Base-by-base conservation (phyloP, 2,888 invertebrate species). In the Galeopsomyia nigrocyanea region DNA sequence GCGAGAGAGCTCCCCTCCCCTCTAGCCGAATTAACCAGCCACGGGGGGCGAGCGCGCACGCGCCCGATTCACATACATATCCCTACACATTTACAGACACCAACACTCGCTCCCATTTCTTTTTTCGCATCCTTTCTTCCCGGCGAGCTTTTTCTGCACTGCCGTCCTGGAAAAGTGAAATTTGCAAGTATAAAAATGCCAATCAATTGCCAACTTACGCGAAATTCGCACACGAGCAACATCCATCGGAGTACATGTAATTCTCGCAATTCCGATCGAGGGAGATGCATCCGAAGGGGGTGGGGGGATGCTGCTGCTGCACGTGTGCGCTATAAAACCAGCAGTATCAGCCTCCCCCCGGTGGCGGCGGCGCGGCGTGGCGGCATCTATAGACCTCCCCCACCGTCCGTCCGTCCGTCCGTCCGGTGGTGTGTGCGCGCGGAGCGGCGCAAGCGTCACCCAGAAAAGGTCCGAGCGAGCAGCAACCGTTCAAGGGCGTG, bases 401-500 rank as follows among this genome's bases (percentile, higher is more conserved):
- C 31, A 17, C 58, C 19, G 17, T 21, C 3, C 13, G 26, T 13
- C 9, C 26, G 21, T 65, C 62, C 39, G 63, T 68, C 55, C 61
- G 22, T 53, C 19, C 64, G 55, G 50, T 70, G 17, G 47, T 46
- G 22, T 49, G 58, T 58, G 57, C 56, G 74, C 76, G 75, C 69
- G 63, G 57, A 73, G 76, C 65, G 68, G 82, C 82, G 82, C 82
- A 82, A 77, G 82, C 82, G 81, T 82, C 79, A 81, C 81, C 82
- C 80, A 80, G 81, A 82, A 82, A 39, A 70, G 22, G 19, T 47
- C 50, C 22, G 55, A 19, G 62, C 16, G 60, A 57, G 50, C 53
- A n/a, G 67, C 21, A 47, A 50, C 78, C 82, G 81, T 83, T 84
- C 83, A 83, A 84, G 84, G 84, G 83, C 84, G 83, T 81, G 77